A percentile compares a stretch with the other conserved stretches of the same genome.
phyloP scores from a whole-genome alignment of 2,113 vertebrate genomes.

The Vulpes lagopus region DNA sequence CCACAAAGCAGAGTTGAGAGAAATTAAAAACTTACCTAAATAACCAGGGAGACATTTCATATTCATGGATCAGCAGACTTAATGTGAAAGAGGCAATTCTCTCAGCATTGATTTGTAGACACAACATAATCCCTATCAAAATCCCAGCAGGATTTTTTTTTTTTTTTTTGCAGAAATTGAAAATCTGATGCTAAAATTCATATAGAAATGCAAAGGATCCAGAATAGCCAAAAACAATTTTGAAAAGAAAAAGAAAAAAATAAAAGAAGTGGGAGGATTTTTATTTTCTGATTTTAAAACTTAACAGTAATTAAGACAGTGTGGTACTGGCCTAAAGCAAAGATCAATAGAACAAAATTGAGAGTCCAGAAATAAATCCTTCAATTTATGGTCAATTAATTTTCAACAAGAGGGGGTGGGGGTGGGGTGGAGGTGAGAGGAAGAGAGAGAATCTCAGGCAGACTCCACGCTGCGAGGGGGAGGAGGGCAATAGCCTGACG shows the following conservation, averaged over 20 bases:
- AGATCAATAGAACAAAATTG: background rate
- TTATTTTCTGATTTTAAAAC: slow-evolving; percentile 7
- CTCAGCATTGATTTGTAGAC: background rate
- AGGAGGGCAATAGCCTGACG: background rate
- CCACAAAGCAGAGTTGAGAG: background rate
- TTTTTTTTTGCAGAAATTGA: background rate
- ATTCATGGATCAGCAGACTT: background rate
- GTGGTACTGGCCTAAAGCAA: background rate
- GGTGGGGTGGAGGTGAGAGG: background rate
- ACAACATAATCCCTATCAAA: background rate
- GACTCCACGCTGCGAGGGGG: background rate
- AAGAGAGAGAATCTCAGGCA: background rate
- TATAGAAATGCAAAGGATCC: background rate
- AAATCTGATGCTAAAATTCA: slow-evolving; percentile 47
- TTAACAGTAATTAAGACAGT: background rate
- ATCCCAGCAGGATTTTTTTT: background rate
- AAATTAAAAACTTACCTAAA: background rate
- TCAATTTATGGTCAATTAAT: background rate
- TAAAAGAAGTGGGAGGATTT: background rate
- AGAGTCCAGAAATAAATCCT: background rate
- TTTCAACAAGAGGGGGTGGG: background rate
- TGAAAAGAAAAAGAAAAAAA: background rate
- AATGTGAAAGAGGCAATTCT: background rate
- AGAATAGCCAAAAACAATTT: background rate
- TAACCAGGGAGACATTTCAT: background rate